A percentile compares a stretch with the other conserved stretches of the same genome.
Conservation (phyloP, 2,113 vertebrate species). For the Centropus bengalensis region DNA sequence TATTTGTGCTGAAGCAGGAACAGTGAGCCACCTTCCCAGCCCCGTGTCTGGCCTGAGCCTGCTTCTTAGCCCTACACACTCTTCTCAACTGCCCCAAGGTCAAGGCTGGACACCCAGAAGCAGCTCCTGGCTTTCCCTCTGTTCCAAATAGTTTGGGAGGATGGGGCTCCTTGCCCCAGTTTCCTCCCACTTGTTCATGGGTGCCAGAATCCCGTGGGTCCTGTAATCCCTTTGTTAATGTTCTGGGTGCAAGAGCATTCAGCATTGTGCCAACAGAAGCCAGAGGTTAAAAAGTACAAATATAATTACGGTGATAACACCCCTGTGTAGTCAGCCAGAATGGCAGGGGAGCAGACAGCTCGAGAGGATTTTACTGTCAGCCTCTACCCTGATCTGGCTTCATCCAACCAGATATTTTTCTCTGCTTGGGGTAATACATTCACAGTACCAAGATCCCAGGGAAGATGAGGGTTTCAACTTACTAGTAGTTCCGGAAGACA, state of each 20-base stretch:
- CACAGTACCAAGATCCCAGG: not conserved
- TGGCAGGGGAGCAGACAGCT: not conserved
- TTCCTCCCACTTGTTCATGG: not conserved
- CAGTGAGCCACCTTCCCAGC: not conserved
- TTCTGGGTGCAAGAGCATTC: not conserved
- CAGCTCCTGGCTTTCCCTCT: not conserved
- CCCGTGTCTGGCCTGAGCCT: not conserved
- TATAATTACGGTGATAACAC: not conserved
- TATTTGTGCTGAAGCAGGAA: rapidly evolving
- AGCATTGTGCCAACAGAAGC: not conserved
- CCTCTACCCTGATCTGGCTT: not conserved
- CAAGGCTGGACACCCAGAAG: not conserved
- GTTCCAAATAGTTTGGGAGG: not conserved
- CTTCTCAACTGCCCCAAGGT: not conserved
- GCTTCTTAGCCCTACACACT: not conserved
- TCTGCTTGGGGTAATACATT: not conserved
- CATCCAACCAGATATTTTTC: not conserved
- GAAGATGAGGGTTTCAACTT: not conserved
- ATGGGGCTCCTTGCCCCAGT: not conserved
- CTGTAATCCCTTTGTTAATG: not conserved
- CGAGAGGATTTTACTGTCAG: not conserved
- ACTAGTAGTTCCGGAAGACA: not conserved
- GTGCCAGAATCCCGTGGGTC: not conserved
- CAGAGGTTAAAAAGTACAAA: conserved; percentile 46
- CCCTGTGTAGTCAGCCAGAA: not conserved